Evolutionary conservation across 2,797 vertebrate species (phyloP), one percentile per base, ranked within the genome.

Genomic region (Cryptoprocta ferox): DNA sequence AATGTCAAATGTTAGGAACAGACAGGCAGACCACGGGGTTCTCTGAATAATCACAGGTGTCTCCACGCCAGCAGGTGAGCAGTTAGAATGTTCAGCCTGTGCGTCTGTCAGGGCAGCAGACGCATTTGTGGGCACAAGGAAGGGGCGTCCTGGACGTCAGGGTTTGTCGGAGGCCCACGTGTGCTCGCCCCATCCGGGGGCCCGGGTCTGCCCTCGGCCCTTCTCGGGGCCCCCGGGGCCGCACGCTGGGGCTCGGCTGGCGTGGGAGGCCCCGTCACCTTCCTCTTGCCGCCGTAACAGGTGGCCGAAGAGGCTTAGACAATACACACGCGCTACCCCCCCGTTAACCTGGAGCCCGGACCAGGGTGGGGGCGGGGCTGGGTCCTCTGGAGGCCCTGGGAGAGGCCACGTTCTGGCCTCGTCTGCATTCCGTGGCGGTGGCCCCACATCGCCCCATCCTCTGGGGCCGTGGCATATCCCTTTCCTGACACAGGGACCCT

Each of bases 241-340:
- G 50, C 63, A 56, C 24, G 5, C 8, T 11, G 6, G 26, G 16
- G 39, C 11, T 59, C 24, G 56, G 56, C 56, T 59, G 56, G 56
- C 56, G 21, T 39, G 30, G 19, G 1, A 14, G 24, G 39, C 16
- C 15, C 9, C 15, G 7, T 35, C 21, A 1, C 7, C 26, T 24
- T 81, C 70, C 45, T 32, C 6, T 35, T n/a, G 32, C 75, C 45
- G 6, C 37, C 28, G 0, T 79, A 26, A 59, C 30, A 42, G 8
- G 26, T 45, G 2, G 5, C 56, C 14, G 2, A 18, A 2, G 35
- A 0, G 3, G 26, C 59, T 26, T 24, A 5, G 79, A 30, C 21
- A 9, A 28, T 0, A 0, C 28, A 13, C 2, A 3, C 59, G 26
- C 39, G 18, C 12, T 2, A 1, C 48, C 48, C 48, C 48, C 70